Evolutionary conservation across 2,888 invertebrate genomes (phyloP).

Genomic region (Nephrotoma guestfalica): DNA sequence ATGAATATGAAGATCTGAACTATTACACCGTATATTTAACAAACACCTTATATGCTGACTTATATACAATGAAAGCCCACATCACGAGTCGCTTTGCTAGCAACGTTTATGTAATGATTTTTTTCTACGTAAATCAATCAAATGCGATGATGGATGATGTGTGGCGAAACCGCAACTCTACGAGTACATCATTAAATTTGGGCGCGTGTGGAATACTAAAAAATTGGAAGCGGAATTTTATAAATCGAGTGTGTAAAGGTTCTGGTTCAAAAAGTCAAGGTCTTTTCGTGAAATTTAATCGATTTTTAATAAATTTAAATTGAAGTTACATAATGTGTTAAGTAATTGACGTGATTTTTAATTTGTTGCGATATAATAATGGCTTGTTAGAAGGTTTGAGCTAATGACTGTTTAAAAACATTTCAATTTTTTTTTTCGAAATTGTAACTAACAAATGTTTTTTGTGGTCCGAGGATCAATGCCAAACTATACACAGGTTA

Average conservation of each 20-base stretch:
- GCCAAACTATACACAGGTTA: too few species aligned
- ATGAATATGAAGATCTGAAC: neutral
- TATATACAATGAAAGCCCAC: neutral
- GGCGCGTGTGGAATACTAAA: neutral
- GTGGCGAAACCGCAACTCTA: neutral
- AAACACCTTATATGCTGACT: neutral
- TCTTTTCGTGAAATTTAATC: neutral
- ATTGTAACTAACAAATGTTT: too few species aligned
- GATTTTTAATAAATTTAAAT: neutral
- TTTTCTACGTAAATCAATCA: neutral
- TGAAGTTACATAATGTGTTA: too few species aligned
- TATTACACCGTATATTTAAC: neutral
- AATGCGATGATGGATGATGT: neutral
- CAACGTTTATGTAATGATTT: neutral
- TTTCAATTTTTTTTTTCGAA: too few species aligned
- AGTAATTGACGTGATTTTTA: too few species aligned
- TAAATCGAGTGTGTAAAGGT: neutral
- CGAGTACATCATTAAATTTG: neutral
- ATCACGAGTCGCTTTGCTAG: neutral
- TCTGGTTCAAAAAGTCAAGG: neutral
- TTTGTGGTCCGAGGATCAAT: too few species aligned
- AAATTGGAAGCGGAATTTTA: neutral
- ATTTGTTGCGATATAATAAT: too few species aligned
- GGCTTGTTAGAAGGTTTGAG: too few species aligned
- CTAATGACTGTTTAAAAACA: too few species aligned